Evolutionary conservation across 2,797 vertebrate genomes (phyloP), one percentile per base, ranked within the genome.

Genomic region (Epinephelus malabaricus): DNA sequence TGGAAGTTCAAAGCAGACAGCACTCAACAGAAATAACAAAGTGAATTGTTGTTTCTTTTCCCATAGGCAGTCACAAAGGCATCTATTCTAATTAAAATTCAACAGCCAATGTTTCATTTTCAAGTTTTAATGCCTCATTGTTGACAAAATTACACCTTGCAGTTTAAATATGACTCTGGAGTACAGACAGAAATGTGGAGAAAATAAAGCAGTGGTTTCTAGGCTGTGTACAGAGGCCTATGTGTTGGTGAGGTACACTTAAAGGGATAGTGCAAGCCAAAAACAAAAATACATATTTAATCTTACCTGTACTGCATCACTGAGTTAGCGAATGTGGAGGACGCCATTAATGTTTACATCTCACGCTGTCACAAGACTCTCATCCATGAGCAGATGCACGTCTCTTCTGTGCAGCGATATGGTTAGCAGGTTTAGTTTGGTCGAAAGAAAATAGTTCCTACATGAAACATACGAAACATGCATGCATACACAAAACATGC

Each of bases 1-100:
- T 69, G 27, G 49, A 83, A 79, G 70, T 89, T 88, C 63, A 86
- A 90, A 92, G 83, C 75, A 78, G 76, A 76, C 68, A 77, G 72
- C 81, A 53, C 63, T 77, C 54, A 78, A 75, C 65, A 73, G 74
- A 88, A 88, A 82, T 63, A 82, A 79, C 66, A 86, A 81, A 81
- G 63, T 83, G 51, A 84, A 74, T 56, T 56, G 49, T 38, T 25
- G 3, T 70, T 71, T 59, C 51, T 76, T 78, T 51, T 68, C 23
- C 19, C 55, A 34, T 50, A 65, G 43, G 54, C 63, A 38, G 30
- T 56, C 59, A 50, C 73, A 61, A 81, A 43, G 40, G 43, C 56
- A 59, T 71, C 46, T 12, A 38, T 59, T 30, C 19, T 46, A 53
- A 82, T 86, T 76, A 18, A 74, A 86, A 78, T 73, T 50, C 6